Percentiles rank a stretch among this genome's conserved stretches.
Conservation (phyloP, 64 coral and sea anemone species). For the Montipora efflorescens region DNA sequence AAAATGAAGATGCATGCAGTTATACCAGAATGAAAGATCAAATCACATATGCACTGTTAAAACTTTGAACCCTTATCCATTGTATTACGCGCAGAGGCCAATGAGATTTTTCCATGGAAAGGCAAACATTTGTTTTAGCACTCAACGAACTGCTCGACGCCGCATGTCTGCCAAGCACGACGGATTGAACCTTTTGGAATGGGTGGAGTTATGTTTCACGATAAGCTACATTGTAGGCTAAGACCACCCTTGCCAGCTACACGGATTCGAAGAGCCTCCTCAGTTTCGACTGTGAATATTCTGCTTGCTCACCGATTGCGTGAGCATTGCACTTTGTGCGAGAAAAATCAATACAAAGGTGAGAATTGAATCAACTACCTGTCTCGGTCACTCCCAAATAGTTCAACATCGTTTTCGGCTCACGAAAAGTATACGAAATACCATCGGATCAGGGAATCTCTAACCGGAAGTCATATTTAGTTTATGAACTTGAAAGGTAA, state of each 20-base stretch:
- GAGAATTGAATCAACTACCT: constrained; percentile 7
- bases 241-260: neutral
- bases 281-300: neutral
- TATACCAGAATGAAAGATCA: neutral
- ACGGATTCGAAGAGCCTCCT: too few species aligned
- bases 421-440: too few species aligned
- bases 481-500: too few species aligned
- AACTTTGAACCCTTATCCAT: neutral
- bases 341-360: constrained; percentile 22
- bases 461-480: too few species aligned
- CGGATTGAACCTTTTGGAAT: neutral
- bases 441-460: too few species aligned
- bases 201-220: constrained; percentile 6
- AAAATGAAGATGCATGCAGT: constrained; percentile 32
- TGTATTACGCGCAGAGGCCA: neutral
- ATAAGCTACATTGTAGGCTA: neutral
- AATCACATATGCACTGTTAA: neutral
- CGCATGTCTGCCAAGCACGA: neutral
- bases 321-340: neutral
- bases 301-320: neutral
- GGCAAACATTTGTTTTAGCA: constrained; percentile 53
- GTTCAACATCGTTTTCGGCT: neutral
- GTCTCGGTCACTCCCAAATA: neutral
- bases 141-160: constrained; percentile 3
- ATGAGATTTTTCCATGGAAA: neutral